Conservation (phyloP, 1,140 invertebrate genomes). For the Meloidogyne floridensis region DNA sequence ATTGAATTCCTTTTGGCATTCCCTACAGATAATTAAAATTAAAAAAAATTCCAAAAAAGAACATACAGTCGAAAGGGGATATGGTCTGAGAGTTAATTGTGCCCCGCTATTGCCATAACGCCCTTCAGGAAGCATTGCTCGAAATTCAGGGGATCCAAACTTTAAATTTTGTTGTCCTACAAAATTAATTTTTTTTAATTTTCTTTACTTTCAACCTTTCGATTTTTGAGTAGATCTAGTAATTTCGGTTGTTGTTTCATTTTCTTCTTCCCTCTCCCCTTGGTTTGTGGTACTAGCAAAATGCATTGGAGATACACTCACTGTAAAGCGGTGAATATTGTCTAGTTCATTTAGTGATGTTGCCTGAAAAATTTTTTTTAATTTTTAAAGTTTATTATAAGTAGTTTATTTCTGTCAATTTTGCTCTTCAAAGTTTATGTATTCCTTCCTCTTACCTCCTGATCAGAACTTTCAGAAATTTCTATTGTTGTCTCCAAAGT, state of each 20-base stretch:
- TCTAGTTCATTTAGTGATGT: not conserved
- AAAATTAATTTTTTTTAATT: not conserved
- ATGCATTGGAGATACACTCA: constrained; percentile 2
- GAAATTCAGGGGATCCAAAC: constrained; percentile 40
- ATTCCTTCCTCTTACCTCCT: not conserved
- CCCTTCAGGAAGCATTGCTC: constrained; percentile 53
- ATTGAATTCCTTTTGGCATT: constrained; percentile 43
- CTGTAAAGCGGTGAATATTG: not conserved
- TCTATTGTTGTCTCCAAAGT: constrained; percentile 10
- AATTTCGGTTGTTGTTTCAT: not conserved
- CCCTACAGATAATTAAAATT: constrained; percentile 13
- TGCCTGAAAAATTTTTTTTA: not conserved
- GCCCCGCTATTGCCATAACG: constrained; percentile 57
- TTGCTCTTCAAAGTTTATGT: too few species aligned
- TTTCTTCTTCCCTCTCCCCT: not conserved
- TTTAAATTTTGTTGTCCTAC: not conserved
- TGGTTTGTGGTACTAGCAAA: not conserved
- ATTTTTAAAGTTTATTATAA: too few species aligned
- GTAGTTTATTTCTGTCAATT: too few species aligned
- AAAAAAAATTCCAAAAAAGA: not conserved
- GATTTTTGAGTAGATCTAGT: not conserved
- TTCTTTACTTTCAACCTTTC: not conserved
- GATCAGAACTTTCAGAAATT: constrained; percentile 27
- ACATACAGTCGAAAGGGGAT: constrained; percentile 32
- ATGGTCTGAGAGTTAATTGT: constrained; percentile 46